Percentiles rank a stretch among this genome's conserved stretches.
phyloP scores from a whole-genome alignment of 2,113 vertebrate genomes.

The Propithecus coquereli region DNA sequence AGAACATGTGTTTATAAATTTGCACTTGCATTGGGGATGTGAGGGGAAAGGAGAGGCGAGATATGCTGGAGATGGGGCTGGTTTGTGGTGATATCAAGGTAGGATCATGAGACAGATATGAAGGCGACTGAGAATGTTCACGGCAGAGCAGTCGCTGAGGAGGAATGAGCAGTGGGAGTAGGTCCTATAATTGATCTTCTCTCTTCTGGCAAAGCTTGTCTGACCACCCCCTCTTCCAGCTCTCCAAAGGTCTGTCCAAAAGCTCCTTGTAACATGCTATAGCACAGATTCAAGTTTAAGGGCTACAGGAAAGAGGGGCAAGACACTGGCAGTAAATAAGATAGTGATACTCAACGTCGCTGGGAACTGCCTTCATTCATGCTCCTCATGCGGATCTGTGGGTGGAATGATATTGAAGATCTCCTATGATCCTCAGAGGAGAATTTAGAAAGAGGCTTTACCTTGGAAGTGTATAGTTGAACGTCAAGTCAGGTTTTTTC shows the following conservation, averaged over 20 bases:
- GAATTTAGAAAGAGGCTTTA: not conserved
- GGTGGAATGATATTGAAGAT: not conserved
- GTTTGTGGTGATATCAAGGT: not conserved
- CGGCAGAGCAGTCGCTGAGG: not conserved
- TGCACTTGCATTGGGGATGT: no score
- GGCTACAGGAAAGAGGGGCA: not conserved
- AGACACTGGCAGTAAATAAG: not conserved
- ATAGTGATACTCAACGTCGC: fast-evolving
- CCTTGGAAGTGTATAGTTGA: not conserved
- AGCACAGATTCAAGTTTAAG: not conserved
- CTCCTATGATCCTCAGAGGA: not conserved
- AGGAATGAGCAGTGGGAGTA: not conserved
- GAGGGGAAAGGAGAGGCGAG: not conserved
- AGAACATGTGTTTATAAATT: not conserved
- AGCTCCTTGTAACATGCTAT: not conserved
- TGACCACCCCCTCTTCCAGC: not conserved
- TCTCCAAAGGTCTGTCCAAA: not conserved
- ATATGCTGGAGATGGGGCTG: not conserved
- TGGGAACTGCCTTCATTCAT: not conserved
- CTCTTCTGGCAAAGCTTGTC: not conserved
- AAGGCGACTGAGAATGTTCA: not conserved
- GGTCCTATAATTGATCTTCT: not conserved
- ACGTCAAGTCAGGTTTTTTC: not conserved
- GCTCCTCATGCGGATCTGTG: not conserved
- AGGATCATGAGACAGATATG: not conserved